Evolutionary conservation across 1,140 invertebrate species (phyloP), one percentile per base, ranked within the genome.

Genomic region (Drosophila chauvacae): DNA sequence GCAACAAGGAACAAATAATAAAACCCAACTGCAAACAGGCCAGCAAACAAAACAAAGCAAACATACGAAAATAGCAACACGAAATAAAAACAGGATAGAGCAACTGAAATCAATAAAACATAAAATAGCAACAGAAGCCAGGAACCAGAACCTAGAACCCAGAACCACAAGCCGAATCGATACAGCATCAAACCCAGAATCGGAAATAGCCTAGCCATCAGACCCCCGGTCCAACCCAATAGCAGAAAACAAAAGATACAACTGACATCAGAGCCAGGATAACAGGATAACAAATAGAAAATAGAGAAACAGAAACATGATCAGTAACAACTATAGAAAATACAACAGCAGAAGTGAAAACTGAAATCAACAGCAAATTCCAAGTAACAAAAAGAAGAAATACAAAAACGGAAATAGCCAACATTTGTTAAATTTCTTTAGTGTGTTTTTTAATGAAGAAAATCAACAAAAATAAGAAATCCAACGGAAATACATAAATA

Each of bases 401-500:
- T 50, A 69, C 66, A 41, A 62, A 80, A 87, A 80, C 63, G 39
- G 66, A 87, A 88, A 88, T 88, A 88, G 84, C 85, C 84, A 88
- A 88, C 80, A 88, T 88, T 88, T 88, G 84, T 88, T 88, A 88
- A 88, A 88, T 82, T 88, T 84, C 72, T 90, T 88, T 84, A 77
- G 68, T 84, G 72, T 77, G 69, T 82, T 70, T 66, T 73, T 58
- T 77, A 80, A 65, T 41, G 20, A 26, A 50, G 60, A 69, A 79
- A 62, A 57, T 20, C 13, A 55, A 26, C 16, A 23, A 53, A 56
- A 70, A 47, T 50, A 33, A 28, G 28, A 61, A 48, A 59, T 16
- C 35, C 6, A 83, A 58, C 45, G 61, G 30, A 39, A 44, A 75
- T 51, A 39, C 39, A 75, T 51, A 71, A 56, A 71, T 57, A 48